These are phyloP conservation scores for Orthosia gracilis DNA, from an alignment of 2,888 invertebrate species.

Conservation along the genomic window DNA sequence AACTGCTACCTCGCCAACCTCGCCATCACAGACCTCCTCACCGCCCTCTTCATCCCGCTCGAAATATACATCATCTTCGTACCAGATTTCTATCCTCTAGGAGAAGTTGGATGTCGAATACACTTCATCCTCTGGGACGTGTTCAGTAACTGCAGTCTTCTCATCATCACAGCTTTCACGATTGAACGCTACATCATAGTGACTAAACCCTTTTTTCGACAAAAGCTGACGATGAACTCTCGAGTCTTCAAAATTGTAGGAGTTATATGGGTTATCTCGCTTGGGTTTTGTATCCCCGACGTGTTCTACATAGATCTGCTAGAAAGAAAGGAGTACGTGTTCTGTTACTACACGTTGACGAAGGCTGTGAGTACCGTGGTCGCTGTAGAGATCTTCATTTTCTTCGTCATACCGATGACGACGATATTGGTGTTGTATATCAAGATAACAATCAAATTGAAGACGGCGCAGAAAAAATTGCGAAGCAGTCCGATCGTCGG, in stretches of 20 bases:
- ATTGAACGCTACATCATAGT: conserved; percentile 97
- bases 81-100: conserved; percentile 94
- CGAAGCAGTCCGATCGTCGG: conserved; percentile 87
- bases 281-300: conserved; percentile 94
- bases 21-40: conserved; percentile 94
- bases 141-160: conserved; percentile 95
- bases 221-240: conserved; percentile 94
- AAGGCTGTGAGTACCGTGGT: conserved; percentile 81
- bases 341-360: conserved; percentile 81
- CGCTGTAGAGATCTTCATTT: conserved; percentile 93
- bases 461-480: conserved; percentile 90
- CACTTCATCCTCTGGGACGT: conserved; percentile 95
- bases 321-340: conserved; percentile 81
- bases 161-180: conserved; percentile 96
- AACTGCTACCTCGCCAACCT: conserved; percentile 96
- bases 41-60: conserved; percentile 94
- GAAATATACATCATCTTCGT: conserved; percentile 95
- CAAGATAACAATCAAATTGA: conserved; percentile 93
- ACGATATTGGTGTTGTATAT: conserved; percentile 95
- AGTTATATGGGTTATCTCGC: conserved; percentile 94
- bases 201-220: conserved; percentile 95
- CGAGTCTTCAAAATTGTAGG: conserved; percentile 94
- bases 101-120: conserved; percentile 94
- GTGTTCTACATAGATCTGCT: conserved; percentile 81
- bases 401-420: conserved; percentile 96